Evolutionary conservation across 2,113 vertebrate genomes (phyloP).

Genomic region (Mormyrus lacerda): DNA sequence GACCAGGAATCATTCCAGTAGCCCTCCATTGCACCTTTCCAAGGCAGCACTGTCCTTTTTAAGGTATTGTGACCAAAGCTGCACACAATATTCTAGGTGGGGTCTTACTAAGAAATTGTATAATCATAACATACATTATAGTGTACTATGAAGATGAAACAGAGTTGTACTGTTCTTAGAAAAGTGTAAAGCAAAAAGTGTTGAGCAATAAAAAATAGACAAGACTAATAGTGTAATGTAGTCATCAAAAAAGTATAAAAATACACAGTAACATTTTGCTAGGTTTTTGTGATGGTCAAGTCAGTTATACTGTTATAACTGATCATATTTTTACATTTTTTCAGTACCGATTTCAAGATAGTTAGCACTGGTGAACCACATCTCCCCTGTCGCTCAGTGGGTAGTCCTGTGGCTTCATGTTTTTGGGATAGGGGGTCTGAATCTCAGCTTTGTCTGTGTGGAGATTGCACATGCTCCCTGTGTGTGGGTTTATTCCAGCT

Average conservation of each 20-base stretch:
- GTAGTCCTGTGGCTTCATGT: background rate
- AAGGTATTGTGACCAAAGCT: too few species aligned
- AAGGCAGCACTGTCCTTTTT: too few species aligned
- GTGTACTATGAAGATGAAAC: background rate
- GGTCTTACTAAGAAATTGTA: too few species aligned
- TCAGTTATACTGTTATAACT: background rate
- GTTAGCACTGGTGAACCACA: background rate
- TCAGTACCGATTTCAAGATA: background rate
- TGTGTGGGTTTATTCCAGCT: background rate
- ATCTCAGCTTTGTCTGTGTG: background rate
- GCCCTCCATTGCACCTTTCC: too few species aligned
- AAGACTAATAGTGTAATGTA: background rate
- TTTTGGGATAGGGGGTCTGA: background rate
- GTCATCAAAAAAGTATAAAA: background rate
- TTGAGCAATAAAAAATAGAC: background rate
- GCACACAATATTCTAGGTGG: too few species aligned
- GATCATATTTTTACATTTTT: background rate
- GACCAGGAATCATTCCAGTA: too few species aligned
- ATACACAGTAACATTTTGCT: background rate
- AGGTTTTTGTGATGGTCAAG: background rate
- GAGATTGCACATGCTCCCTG: background rate
- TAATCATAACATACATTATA: background rate
- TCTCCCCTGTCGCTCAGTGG: background rate
- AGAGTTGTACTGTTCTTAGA: background rate
- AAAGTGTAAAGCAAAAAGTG: background rate